Conservation (phyloP, 2,113 vertebrate species). For the Psittacara wagleri region DNA sequence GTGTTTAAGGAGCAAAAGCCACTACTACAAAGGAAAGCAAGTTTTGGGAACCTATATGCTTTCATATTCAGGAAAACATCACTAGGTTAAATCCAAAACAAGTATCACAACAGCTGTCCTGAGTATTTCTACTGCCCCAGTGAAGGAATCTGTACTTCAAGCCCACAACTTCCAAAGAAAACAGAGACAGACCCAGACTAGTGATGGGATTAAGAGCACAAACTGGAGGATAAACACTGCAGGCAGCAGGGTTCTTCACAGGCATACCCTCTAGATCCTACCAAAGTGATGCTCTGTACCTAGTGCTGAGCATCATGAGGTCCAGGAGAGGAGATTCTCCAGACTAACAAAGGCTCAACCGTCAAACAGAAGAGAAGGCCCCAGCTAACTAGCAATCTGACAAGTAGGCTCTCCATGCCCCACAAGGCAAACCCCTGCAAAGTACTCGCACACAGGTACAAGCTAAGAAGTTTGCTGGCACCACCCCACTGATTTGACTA, state of each 20-base stretch:
- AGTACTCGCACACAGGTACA: background rate
- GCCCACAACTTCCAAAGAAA: background rate
- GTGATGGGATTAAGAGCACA: background rate
- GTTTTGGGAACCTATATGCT: background rate
- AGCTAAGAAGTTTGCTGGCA: background rate
- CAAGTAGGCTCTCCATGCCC: fast-evolving
- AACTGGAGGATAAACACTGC: background rate
- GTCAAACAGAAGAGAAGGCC: background rate
- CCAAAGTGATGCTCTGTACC: background rate
- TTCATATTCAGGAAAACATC: background rate
- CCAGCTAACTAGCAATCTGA: background rate
- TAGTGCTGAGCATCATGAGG: background rate
- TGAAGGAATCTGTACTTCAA: background rate
- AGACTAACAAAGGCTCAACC: background rate
- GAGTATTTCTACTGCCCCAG: background rate
- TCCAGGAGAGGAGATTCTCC: background rate
- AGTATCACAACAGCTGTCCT: background rate
- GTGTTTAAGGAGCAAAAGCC: background rate
- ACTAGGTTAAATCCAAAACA: background rate
- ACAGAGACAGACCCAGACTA: background rate
- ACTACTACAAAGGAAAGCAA: background rate
- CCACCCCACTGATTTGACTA: background rate
- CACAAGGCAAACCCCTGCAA: background rate
- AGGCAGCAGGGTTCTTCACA: background rate
- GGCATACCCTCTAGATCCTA: background rate